These are phyloP conservation scores for Coenobita brevimanus DNA, from an alignment of 1,140 invertebrate genomes.

Conservation along the genomic window DNA sequence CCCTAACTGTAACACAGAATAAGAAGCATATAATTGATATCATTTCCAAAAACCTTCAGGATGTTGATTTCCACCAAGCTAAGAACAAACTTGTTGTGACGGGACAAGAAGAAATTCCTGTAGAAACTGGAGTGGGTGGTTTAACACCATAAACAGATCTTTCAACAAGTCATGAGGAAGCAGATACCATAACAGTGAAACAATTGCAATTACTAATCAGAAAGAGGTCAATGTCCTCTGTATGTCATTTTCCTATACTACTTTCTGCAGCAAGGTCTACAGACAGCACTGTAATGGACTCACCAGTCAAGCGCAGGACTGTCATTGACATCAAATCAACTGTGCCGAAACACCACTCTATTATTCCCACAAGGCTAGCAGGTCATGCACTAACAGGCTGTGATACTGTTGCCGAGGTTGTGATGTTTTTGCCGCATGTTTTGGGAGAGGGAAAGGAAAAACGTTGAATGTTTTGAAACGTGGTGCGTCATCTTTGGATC, in stretches of 20 bases:
- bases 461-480: not conserved
- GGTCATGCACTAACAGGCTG: not conserved
- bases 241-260: conserved; percentile 4
- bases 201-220: not conserved
- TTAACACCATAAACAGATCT: not conserved
- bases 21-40: conserved; percentile 4
- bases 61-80: conserved; percentile 9
- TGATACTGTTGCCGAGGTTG: conserved; percentile 15
- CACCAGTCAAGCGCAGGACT: conserved; percentile 10
- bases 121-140: not conserved
- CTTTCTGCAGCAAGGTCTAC: not conserved
- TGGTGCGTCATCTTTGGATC: not conserved
- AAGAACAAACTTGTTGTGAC: conserved; percentile 8
- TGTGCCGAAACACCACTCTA: not conserved
- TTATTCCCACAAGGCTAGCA: conserved; percentile 14
- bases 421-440: conserved; percentile 1
- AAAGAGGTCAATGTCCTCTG: not conserved
- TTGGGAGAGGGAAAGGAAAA: not conserved
- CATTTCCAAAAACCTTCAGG: not conserved
- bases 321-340: conserved; percentile 12
- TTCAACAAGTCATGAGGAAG: conserved; percentile 9
- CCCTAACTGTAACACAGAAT: conserved; percentile 17
- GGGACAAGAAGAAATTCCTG: not conserved
- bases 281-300: not conserved
- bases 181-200: not conserved